Base-by-base conservation (phyloP, 2,888 invertebrate genomes). In the Pomacea canaliculata region DNA sequence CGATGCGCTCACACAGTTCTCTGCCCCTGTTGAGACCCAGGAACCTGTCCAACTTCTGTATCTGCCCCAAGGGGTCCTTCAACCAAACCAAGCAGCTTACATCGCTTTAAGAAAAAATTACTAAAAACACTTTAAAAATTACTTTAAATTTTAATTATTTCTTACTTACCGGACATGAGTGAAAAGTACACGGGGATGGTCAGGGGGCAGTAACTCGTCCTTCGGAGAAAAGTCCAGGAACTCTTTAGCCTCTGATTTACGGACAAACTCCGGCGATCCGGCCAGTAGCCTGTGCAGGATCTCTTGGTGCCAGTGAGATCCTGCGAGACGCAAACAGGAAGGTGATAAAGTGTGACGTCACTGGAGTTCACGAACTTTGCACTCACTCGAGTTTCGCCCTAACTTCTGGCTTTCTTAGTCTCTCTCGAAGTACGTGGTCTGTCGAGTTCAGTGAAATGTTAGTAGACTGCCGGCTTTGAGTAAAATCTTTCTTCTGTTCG, bases 21-120 rank as follows among this genome's bases (percentile, higher is more conserved):
- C 73, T 60, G 67, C 73, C 68, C 60, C 68, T 66, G 48, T 73
- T 73, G 73, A 27, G 19, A 23, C 73, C 73, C 67, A 73, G 67
- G 46, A 73, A 73, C 73, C 46, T 51, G 73, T 73, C 60, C 68
- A 73, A 46, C 48, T 68, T 73, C 23, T 46, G 48, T 16, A 60
- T 73, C 59, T 73, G 68, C 0, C 68, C 68, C 8, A 73, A 68
- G 0, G 73, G 73, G 48, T 73, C 68, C 73, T 68, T 48, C 16
- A 13, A 56, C 51, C 51, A 56, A 56, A 56, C 12, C 12, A 56
- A 56, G 1, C 0, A 37, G 0, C 1, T 37, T 37, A 37, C 5
- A 37, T 37, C 5, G 37, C 5, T 37, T 37, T 37, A 37, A 37
- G 37, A 37, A 37, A 5, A 0, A 37, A 37, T 23, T 37, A 3